Evolutionary conservation across 2,888 invertebrate species (phyloP).

Genomic region (Xanthia icteritia): DNA sequence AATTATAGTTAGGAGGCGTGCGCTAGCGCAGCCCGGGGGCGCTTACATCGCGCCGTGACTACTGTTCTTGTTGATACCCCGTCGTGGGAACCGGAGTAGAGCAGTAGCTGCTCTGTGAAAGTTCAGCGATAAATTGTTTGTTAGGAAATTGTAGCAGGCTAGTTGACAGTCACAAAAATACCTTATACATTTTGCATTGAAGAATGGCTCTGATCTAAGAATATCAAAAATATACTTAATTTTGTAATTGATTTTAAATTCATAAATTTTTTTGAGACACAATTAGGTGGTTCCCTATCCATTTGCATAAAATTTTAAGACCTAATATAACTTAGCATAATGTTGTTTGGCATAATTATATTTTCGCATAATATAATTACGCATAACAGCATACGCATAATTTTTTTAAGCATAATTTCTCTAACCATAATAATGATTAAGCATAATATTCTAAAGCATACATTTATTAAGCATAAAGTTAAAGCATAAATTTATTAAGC

Average conservation of each 20-base stretch:
- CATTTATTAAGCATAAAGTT: no score
- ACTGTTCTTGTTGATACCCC: slow-evolving; percentile 66
- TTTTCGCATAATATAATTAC: no score
- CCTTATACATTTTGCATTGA: neutral
- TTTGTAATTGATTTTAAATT: neutral
- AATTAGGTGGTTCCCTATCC: no score
- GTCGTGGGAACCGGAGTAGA: slow-evolving; percentile 72
- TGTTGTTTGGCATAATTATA: no score
- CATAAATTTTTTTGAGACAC: neutral
- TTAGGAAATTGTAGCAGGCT: neutral
- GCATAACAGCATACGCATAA: no score
- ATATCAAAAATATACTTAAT: neutral
- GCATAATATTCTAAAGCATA: no score
- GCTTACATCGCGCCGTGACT: slow-evolving; percentile 68
- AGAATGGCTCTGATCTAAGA: neutral
- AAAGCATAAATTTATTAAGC: no score
- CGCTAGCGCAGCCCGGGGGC: slow-evolving; percentile 61
- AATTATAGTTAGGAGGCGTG: slow-evolving; percentile 64
- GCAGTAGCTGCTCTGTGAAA: slow-evolving; percentile 47
- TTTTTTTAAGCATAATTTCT: no score
- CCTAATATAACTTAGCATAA: no score
- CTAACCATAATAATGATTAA: no score
- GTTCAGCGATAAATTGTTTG: slow-evolving; percentile 19
- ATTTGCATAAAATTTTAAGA: no score
- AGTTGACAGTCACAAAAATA: neutral